These are phyloP conservation scores for Eulimnadia texana DNA, from an alignment of 1,140 invertebrate species.

Conservation along the genomic window DNA sequence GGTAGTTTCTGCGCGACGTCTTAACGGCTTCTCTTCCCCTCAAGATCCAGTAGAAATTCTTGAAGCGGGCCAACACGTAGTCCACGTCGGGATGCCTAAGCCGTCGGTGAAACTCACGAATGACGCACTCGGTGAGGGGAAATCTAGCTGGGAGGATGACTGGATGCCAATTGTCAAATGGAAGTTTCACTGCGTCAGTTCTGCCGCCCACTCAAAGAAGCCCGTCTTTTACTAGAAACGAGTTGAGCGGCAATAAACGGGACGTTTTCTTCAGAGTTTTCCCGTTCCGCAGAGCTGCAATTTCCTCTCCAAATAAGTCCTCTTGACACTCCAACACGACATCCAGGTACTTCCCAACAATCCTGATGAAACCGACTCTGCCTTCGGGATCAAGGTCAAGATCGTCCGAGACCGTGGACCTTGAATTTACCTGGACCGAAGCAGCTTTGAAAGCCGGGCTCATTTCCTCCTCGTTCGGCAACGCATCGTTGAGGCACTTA, in stretches of 20 bases:
- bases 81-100: not conserved
- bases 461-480: not conserved
- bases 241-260: too few relatives aligned
- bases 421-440: not conserved
- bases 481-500: constrained; percentile 14
- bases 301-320: too few relatives aligned
- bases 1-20: not conserved
- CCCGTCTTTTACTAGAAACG: not conserved
- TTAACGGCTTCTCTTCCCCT: not conserved
- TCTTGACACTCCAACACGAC: too few relatives aligned
- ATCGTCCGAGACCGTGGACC: too few relatives aligned
- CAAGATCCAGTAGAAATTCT: not conserved
- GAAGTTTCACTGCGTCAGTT: not conserved
- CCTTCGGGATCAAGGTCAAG: too few relatives aligned
- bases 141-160: not conserved
- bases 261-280: too few relatives aligned
- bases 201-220: not conserved
- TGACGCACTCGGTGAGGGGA: not conserved
- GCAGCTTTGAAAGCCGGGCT: not conserved
- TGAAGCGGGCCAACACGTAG: not conserved
- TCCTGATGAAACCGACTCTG: not conserved
- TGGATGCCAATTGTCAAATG: not conserved
- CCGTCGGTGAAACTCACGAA: not conserved
- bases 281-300: too few relatives aligned
- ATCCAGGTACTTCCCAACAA: not conserved